phyloP scores from a whole-genome alignment of 2,113 vertebrate species.

The Leptodactylus fuscus region DNA sequence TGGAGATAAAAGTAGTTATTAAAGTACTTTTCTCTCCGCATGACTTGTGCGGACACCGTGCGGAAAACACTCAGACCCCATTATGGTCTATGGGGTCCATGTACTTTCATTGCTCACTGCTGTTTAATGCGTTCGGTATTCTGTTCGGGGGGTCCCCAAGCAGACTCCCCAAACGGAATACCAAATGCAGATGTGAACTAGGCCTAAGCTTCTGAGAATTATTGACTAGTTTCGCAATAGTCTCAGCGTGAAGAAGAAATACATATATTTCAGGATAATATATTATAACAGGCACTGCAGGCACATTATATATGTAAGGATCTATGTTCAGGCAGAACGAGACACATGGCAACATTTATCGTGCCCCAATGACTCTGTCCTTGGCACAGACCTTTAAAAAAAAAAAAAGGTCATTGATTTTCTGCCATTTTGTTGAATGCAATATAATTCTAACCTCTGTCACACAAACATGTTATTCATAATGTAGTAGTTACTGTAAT shows the following conservation, averaged over 20 bases:
- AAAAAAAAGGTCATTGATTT: conserved; percentile 56
- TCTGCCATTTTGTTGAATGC: conserved; percentile 44
- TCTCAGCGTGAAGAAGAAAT: neutral
- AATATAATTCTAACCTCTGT: neutral
- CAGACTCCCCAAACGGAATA: too few relatives aligned
- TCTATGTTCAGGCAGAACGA: neutral
- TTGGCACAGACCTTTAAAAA: conserved; percentile 54
- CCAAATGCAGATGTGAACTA: too few relatives aligned
- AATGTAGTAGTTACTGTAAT: conserved; percentile 8
- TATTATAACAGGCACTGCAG: neutral
- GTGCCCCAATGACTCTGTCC: conserved; percentile 48
- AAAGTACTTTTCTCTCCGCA: too few relatives aligned
- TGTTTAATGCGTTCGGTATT: too few relatives aligned
- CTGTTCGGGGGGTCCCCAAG: too few relatives aligned
- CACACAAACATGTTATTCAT: conserved; percentile 18
- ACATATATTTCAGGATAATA: too few relatives aligned
- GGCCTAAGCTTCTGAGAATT: neutral
- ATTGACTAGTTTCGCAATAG: neutral
- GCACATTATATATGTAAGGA: neutral
- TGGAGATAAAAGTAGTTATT: too few relatives aligned
- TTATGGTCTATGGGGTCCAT: too few relatives aligned
- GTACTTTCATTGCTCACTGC: too few relatives aligned
- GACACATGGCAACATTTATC: conserved; percentile 1
- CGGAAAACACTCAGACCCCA: too few relatives aligned
- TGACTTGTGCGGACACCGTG: too few relatives aligned